A percentile compares a stretch with the other conserved stretches of the same genome.
Evolutionary conservation across 2,888 invertebrate genomes (phyloP).

Genomic region (Aphidoletes aphidimyza): DNA sequence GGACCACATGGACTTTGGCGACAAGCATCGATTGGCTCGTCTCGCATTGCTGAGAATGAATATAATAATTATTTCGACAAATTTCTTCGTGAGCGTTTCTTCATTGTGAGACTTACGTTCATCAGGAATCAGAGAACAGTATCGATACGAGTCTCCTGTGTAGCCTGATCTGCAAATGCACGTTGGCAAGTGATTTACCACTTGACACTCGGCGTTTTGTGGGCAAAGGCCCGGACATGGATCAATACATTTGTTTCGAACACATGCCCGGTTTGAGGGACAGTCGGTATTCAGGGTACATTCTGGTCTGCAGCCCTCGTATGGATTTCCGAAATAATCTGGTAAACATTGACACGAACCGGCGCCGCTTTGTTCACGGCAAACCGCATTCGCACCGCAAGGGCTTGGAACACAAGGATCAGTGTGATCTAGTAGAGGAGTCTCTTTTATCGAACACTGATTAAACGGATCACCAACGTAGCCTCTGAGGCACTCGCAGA

Average conservation of each 20-base stretch:
- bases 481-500: conserved; percentile 75
- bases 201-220: conserved; percentile 77
- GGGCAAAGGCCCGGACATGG: conserved; percentile 84
- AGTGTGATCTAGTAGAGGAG: conserved; percentile 62
- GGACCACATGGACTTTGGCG: conserved; percentile 83
- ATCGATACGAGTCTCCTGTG: conserved; percentile 77
- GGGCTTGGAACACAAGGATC: conserved; percentile 77
- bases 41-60: conserved; percentile 59
- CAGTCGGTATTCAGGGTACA: conserved; percentile 84
- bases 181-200: conserved; percentile 78
- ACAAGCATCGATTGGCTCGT: conserved; percentile 69
- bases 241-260: conserved; percentile 80
- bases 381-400: conserved; percentile 78
- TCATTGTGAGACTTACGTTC: conserved; percentile 70
- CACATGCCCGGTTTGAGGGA: conserved; percentile 76
- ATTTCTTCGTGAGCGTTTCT: conserved; percentile 62
- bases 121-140: conserved; percentile 69
- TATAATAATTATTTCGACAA: conserved; percentile 37
- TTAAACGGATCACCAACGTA: conserved; percentile 68
- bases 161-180: conserved; percentile 76
- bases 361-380: conserved; percentile 75
- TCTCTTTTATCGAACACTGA: conserved; percentile 67
- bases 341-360: conserved; percentile 78
- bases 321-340: conserved; percentile 73
- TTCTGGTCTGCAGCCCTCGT: conserved; percentile 80